Evolutionary conservation across 2,113 vertebrate genomes (phyloP), one percentile per base, ranked within the genome.

Genomic region (Psephotus haematonotus): DNA sequence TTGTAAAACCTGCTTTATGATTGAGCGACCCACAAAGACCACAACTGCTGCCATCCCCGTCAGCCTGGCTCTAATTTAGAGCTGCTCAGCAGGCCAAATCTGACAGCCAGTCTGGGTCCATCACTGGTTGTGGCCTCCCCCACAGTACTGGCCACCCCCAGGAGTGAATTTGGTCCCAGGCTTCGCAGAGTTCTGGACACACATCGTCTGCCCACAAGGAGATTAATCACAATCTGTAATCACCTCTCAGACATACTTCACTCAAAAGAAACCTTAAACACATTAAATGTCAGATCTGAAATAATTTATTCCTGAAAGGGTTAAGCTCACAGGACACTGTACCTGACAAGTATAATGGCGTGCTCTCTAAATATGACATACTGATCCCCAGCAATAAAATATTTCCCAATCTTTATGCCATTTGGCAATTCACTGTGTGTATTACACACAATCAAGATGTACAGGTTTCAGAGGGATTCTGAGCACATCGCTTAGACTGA

Each of bases 401-500:
- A 92, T 71, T 93, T 97, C 77, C 80, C 62, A 47, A 29, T 92
- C 84, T 93, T 86, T 28, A 53, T 27, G 64, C 70, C 46, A 91
- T 96, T 97, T 97, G 97, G 97, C 97, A 96, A 98, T 97, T 97
- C 95, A 81, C 64, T 79, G 55, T 85, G 69, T 95, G 92, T 60
- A 93, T 97, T 96, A 95, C 95, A 97, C 94, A 97, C 97, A 97
- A 96, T 82, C 49, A 35, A 96, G 91, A 91, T 65, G 91, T 77
- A 63, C 76, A 96, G 82, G 95, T 97, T 97, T 96, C 92, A 79
- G 53, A 94, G 90, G 94, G 94, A 98, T 98, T 98, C 97, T 94
- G 96, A 97, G 97, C 98, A 97, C 98, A 98, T 98, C 55, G 6
- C 91, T 98, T 95, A 98, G 98, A 98, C 96, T 97, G 98, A 98